phyloP scores from a whole-genome alignment of 2,113 vertebrate genomes.

The Cyrtonyx montezumae region DNA sequence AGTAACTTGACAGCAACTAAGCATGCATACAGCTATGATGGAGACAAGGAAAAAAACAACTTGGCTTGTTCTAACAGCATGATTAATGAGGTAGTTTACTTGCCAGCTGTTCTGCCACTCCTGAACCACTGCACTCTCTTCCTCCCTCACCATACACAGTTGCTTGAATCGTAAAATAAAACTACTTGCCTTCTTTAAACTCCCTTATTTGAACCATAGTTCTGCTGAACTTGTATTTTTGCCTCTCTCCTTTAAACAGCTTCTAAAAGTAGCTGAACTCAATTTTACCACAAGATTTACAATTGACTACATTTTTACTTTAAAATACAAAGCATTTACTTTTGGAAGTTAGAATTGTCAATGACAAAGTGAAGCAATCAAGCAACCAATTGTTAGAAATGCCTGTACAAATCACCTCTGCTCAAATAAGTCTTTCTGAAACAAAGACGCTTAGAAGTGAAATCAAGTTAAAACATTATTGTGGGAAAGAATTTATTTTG shows the following conservation, averaged over 20 bases:
- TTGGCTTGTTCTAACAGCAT: background rate
- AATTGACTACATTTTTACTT: background rate
- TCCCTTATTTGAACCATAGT: background rate
- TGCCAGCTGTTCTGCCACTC: background rate
- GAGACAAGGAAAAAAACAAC: background rate
- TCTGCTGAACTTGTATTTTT: background rate
- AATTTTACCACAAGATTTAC: background rate
- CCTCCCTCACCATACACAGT: background rate
- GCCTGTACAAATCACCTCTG: slow-evolving; percentile 4
- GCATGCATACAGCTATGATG: background rate
- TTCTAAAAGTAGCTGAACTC: background rate
- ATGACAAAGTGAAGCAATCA: background rate
- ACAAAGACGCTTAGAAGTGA: slow-evolving; percentile 59
- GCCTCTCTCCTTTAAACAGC: background rate
- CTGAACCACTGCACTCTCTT: background rate
- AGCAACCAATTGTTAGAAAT: background rate
- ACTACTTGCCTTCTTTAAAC: background rate
- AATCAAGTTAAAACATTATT: slow-evolving; percentile 61
- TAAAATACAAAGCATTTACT: background rate
- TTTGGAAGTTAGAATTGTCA: background rate
- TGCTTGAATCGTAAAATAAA: fast-evolving
- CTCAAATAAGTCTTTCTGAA: slow-evolving; percentile 27
- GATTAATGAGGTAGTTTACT: background rate
- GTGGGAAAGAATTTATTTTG: slow-evolving; percentile 58
- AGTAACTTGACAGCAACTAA: background rate